Evolutionary conservation across 2,797 vertebrate genomes (phyloP).

Genomic region (Chaetodon trifasciatus): DNA sequence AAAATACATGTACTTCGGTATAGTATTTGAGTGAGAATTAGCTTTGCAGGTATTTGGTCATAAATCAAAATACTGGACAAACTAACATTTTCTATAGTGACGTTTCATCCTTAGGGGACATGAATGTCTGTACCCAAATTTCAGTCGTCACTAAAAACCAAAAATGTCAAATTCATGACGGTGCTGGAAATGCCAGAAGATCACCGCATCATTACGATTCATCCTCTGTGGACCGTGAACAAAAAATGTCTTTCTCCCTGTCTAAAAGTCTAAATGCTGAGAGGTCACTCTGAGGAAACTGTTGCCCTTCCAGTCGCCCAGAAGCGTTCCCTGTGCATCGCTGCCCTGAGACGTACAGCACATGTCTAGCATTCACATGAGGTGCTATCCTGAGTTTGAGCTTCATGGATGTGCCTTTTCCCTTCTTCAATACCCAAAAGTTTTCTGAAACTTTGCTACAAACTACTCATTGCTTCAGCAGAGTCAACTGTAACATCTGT

Average conservation of each 20-base stretch:
- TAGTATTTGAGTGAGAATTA: too few species aligned
- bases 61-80: not conserved
- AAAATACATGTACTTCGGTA: too few species aligned
- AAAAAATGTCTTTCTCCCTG: too few species aligned
- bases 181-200: not conserved
- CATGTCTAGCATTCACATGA: slow-evolving; percentile 46
- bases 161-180: not conserved
- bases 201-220: not conserved
- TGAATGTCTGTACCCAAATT: not conserved
- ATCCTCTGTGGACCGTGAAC: slow-evolving; percentile 1
- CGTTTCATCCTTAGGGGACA: not conserved
- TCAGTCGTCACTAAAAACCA: not conserved
- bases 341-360: slow-evolving; percentile 17
- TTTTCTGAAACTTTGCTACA: slow-evolving; percentile 65
- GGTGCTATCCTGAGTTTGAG: slow-evolving; percentile 75
- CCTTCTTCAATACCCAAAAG: slow-evolving; percentile 42
- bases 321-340: not conserved
- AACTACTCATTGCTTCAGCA: slow-evolving; percentile 60
- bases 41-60: not conserved
- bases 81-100: not conserved
- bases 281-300: slow-evolving; percentile 9
- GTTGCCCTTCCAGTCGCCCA: slow-evolving; percentile 20
- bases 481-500: slow-evolving; percentile 69
- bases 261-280: not conserved
- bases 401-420: slow-evolving; percentile 76